Conservation (phyloP, 2,888 invertebrate species). For the Macrosoma leucophasiata region DNA sequence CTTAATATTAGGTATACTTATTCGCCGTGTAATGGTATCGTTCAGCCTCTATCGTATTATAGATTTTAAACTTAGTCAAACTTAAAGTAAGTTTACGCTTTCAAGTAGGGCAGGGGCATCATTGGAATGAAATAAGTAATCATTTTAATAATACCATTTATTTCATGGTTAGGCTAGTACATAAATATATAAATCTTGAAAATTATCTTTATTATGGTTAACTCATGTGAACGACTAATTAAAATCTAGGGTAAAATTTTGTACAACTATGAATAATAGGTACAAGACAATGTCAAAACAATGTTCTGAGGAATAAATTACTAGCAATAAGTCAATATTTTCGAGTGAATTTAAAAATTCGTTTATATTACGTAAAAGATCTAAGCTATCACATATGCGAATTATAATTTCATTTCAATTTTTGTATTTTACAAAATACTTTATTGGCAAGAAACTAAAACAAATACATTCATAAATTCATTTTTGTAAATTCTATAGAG, state of each 20-base stretch:
- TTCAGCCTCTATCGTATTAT: no score
- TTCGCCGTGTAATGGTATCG: no score
- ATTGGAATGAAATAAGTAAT: slow-evolving; percentile 17
- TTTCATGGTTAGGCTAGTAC: slow-evolving; percentile 66
- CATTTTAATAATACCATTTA: slow-evolving; percentile 61
- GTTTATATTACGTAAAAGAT: slow-evolving; percentile 58
- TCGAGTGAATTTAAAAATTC: slow-evolving; percentile 40
- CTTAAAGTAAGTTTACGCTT: no score
- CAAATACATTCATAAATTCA: slow-evolving; percentile 53
- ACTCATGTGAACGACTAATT: slow-evolving; percentile 56
- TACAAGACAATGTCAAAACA: slow-evolving; percentile 31
- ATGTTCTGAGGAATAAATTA: slow-evolving; percentile 40
- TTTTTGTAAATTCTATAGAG: slow-evolving; percentile 59
- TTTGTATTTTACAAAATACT: slow-evolving; percentile 59
- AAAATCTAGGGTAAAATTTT: slow-evolving; percentile 58
- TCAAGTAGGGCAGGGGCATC: no score
- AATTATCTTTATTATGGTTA: slow-evolving; percentile 58
- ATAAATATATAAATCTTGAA: slow-evolving; percentile 60
- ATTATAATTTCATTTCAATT: slow-evolving; percentile 51
- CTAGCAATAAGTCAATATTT: slow-evolving; percentile 45
- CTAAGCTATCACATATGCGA: slow-evolving; percentile 68
- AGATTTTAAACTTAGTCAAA: no score
- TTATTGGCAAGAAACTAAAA: slow-evolving; percentile 70
- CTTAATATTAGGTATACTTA: no score
- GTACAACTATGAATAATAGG: slow-evolving; percentile 53